Conservation (phyloP, 2,797 vertebrate species). For the Austrolebias charrua region DNA sequence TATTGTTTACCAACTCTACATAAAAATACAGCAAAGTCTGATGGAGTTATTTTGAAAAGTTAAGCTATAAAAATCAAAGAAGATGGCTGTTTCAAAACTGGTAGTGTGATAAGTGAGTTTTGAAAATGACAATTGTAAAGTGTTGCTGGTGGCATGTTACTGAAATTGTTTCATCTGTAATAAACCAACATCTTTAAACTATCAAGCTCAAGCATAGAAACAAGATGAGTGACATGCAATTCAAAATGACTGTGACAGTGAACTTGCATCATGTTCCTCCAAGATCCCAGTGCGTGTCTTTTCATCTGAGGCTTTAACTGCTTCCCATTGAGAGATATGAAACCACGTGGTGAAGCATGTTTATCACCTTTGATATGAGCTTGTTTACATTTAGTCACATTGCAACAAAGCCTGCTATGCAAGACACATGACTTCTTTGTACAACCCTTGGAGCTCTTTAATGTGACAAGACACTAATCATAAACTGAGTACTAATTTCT, state of each 20-base stretch:
- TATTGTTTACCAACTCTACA: neutral
- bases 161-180: conserved; percentile 32
- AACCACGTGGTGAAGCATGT: conserved; percentile 60
- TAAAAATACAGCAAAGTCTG: neutral
- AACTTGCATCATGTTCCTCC: conserved; percentile 58
- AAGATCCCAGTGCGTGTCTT: conserved; percentile 38
- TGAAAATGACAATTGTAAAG: conserved; percentile 24
- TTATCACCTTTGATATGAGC: conserved; percentile 68
- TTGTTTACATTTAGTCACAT: conserved; percentile 61
- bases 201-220: conserved; percentile 32
- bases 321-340: conserved; percentile 54
- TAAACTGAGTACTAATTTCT: conserved; percentile 56
- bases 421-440: conserved; percentile 47
- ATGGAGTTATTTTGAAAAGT: conserved; percentile 5
- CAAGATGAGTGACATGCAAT: conserved; percentile 37
- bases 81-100: conserved; percentile 3
- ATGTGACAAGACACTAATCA: conserved; percentile 58
- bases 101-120: conserved; percentile 17
- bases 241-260: conserved; percentile 42
- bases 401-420: conserved; percentile 45
- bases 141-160: conserved; percentile 32
- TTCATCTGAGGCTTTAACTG: conserved; percentile 53
- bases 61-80: conserved; percentile 18
- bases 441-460: conserved; percentile 34
- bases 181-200: conserved; percentile 40